Evolutionary conservation across 2,797 vertebrate species (phyloP).

Genomic region (Clamator glandarius): DNA sequence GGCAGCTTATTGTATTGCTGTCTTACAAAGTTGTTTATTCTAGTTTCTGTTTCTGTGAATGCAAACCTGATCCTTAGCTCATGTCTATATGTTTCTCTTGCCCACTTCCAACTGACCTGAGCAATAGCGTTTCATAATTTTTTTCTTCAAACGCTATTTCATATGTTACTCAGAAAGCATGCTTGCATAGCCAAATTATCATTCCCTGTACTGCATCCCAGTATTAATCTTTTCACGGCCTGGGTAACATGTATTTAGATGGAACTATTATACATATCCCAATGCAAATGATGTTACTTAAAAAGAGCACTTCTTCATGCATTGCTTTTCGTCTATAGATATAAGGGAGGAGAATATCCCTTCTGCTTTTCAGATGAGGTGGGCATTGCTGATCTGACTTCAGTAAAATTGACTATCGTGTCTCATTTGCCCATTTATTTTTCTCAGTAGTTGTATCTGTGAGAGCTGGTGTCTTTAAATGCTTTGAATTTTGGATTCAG

Average conservation of each 20-base stretch:
- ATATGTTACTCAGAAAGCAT: background rate
- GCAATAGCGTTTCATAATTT: accelerated
- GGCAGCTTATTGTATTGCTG: background rate
- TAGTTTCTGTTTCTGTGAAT: background rate
- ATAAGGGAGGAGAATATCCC: background rate
- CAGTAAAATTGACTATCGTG: constrained; percentile 22
- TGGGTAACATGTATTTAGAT: background rate
- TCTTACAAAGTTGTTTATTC: background rate
- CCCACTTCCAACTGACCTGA: background rate
- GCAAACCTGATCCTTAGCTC: accelerated
- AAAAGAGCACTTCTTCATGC: background rate
- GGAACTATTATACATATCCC: background rate
- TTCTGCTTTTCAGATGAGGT: constrained; percentile 12
- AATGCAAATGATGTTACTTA: background rate
- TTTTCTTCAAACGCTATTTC: background rate
- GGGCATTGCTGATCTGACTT: constrained; percentile 16
- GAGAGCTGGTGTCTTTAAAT: constrained; percentile 58
- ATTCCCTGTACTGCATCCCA: background rate
- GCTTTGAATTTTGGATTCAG: constrained; percentile 51
- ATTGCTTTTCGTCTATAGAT: background rate
- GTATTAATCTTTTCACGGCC: background rate
- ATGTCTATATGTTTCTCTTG: accelerated
- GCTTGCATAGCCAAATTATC: background rate
- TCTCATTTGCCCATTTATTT: constrained; percentile 36
- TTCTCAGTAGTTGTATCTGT: constrained; percentile 46